These are phyloP conservation scores for Procambarus clarkii DNA, from an alignment of 1,140 invertebrate species.

Conservation along the genomic window DNA sequence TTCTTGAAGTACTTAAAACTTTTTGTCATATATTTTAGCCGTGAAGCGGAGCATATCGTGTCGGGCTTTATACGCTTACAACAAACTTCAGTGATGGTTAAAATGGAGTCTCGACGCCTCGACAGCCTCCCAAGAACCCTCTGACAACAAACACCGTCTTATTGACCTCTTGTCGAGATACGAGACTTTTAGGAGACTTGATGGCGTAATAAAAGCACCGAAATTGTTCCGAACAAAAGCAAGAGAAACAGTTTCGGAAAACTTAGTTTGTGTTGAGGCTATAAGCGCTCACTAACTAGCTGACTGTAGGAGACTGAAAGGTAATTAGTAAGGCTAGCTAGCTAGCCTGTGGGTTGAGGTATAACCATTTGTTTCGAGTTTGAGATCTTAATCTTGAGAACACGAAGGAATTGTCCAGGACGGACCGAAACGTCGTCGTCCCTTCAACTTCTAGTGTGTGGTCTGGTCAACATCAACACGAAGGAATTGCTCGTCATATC, in stretches of 20 bases:
- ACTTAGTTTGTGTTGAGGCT: not conserved
- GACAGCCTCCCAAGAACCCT: not conserved
- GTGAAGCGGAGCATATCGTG: too few relatives aligned
- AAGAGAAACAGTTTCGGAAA: not conserved
- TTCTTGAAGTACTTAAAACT: not conserved
- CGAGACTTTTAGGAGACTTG: constrained; percentile 19
- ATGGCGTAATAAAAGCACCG: constrained; percentile 16
- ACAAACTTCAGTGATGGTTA: not conserved
- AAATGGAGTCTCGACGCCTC: not conserved
- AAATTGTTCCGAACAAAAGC: constrained; percentile 14
- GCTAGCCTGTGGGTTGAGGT: too few relatives aligned
- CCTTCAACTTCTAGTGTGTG: too few relatives aligned
- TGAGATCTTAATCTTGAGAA: too few relatives aligned
- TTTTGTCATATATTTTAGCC: not conserved
- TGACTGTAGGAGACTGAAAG: not conserved
- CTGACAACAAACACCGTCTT: constrained; percentile 12
- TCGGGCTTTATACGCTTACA: not conserved
- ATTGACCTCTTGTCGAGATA: constrained; percentile 19
- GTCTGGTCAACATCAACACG: too few relatives aligned
- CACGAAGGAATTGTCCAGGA: too few relatives aligned
- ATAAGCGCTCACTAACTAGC: not conserved
- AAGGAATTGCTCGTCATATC: too few relatives aligned
- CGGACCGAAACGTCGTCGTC: too few relatives aligned
- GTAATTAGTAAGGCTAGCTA: not conserved
- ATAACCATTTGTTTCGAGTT: too few relatives aligned